Base-by-base conservation (phyloP, 2,113 vertebrate genomes). In the Centropus bengalensis region DNA sequence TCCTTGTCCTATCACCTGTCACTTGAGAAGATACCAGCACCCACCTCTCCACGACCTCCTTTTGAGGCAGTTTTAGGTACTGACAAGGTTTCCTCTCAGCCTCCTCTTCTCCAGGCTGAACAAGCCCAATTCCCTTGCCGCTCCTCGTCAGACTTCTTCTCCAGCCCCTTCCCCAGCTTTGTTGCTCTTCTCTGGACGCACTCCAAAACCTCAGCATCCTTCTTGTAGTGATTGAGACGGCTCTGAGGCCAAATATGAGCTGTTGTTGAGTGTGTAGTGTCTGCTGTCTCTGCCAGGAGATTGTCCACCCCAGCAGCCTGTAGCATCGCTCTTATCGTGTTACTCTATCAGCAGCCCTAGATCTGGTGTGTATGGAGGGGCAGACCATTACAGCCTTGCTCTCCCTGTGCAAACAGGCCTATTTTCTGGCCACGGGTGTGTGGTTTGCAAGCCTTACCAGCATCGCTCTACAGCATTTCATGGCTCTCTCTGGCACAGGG, bases 251-350 rank as follows among this genome's bases (percentile, higher is more conserved):
- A 62, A 81, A n/a, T 49, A 15, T n/a, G 82, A 77, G 69, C 68
- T 92, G 2, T 69, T 81, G 21, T 6, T 54, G 55, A 78, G 71
- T 12, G 18, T 11, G 12, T 13, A 44, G 60, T 8, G 16, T 67
- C 88, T 94, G 68, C 59, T 28, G 20, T 36, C 78, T 75, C 73
- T 92, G 74, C 70, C 83, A 69, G 62, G 49, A 79, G 36, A 40
- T 56, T 52, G 51, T 58, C 75, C 81, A 64, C 81, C 83, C 45
- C 58, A 20, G 59, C 51, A 36, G 74, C 5, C 67, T 88, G 30
- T 47, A 49, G 55, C 68, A 45, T 88, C 2, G 0, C 59, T 83
- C 81, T 83, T 74, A 71, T 6, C 8, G 2, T 26, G 2, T 32
- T 75, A 18, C 70, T 94, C 91, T 44, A 13, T 15, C 22, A 89